Evolutionary conservation across 2,888 invertebrate species (phyloP), one percentile per base, ranked within the genome.

Genomic region (Clusia tigrina): DNA sequence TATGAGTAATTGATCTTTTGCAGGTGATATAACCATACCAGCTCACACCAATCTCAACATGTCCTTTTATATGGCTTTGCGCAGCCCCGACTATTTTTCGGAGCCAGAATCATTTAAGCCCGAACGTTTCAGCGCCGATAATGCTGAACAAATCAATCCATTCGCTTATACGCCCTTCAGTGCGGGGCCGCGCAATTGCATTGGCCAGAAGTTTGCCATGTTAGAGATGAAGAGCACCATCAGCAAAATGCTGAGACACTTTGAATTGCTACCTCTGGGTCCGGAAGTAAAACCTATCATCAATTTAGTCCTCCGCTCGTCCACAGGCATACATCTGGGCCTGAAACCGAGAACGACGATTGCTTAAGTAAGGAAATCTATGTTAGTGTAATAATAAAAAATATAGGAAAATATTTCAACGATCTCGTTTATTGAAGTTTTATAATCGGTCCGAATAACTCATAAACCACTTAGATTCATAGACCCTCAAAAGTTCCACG

Each of bases 131-230:
- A 57, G 18, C 22, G 15, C 65, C 2, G 70, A 73, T 2, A 69
- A 69, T 25, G 69, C 62, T 9, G 69, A 69, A 9, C 82, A 83
- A 2, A 83, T 88, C 51, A 76, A 81, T 69, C 74, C 79, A 0
- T 83, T 77, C 53, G 73, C 78, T 15, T 81, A 71, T 59, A 69
- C 78, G 9, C 83, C 81, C 1, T 83, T 83, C 62, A 78, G 78
- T 6, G 82, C 81, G 0, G 83, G 83, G 1, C 77, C 81, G 0
- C 76, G 83, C 26, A 83, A 83, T 66, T 83, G 83, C 62, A 80
- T 83, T 64, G 82, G 82, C 0, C 83, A 81, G 62, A 81, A 81
- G 66, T 82, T 81, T 58, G 82, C 82, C 20, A 74, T 78, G 71
- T 62, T 81, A 12, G 81, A 83, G 69, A 78, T 81, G 73, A 82